Percentiles rank a stretch among this genome's conserved stretches.
Evolutionary conservation across 2,113 vertebrate genomes (phyloP).

Genomic region (Tyrannus savana): DNA sequence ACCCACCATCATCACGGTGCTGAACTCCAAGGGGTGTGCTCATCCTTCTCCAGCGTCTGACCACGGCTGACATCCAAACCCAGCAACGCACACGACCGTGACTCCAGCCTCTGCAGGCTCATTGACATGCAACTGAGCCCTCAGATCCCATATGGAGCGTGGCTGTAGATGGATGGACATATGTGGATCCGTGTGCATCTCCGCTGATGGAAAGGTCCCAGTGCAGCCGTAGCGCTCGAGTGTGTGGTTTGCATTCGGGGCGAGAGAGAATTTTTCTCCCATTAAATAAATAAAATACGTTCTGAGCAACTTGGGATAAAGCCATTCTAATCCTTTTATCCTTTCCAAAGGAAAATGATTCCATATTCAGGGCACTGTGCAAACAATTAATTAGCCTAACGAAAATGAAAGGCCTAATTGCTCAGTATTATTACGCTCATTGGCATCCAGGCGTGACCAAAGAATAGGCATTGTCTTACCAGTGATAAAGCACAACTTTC

Average conservation of each 20-base stretch:
- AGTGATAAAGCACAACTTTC: not conserved
- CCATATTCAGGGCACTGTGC: conserved; percentile 40
- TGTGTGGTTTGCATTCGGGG: not conserved
- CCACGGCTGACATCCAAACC: not conserved
- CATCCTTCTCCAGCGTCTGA: not conserved
- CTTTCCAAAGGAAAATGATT: conserved; percentile 35
- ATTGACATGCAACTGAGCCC: not conserved
- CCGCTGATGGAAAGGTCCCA: not conserved
- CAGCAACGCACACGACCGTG: accelerated
- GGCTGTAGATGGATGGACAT: conserved; percentile 69
- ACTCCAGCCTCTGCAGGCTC: not conserved
- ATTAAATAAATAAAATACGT: conserved; percentile 50
- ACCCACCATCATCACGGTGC: not conserved
- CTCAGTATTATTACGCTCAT: not conserved
- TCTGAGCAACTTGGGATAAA: conserved; percentile 39
- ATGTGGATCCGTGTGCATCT: conserved; percentile 23
- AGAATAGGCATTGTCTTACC: conserved; percentile 1
- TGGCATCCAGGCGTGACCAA: conserved; percentile 27
- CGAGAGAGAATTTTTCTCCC: conserved; percentile 28
- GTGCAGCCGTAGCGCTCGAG: conserved; percentile 3
- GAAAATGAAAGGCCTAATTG: conserved; percentile 59
- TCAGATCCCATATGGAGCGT: not conserved
- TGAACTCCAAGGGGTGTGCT: not conserved
- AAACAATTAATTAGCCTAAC: conserved; percentile 69
- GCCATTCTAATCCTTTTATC: conserved; percentile 41